Evolutionary conservation across 2,888 invertebrate genomes (phyloP).

Genomic region (Gortyna flavago): DNA sequence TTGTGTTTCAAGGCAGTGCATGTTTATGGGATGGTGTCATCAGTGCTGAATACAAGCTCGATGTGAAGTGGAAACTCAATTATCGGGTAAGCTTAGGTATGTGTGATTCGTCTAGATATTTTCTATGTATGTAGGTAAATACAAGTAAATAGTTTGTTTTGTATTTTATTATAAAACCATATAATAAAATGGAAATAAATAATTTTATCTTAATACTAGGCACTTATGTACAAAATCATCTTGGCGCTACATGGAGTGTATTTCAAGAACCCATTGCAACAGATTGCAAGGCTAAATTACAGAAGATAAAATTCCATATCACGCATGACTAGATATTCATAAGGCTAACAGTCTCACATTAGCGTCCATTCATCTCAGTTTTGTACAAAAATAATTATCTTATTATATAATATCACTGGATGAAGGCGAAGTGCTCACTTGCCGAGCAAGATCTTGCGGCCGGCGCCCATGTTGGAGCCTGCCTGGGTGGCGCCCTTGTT

Average conservation of each 20-base stretch:
- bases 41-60: not conserved
- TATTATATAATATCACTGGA: constrained; percentile 88
- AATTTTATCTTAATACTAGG: constrained; percentile 84
- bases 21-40: not conserved
- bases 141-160: constrained; percentile 65
- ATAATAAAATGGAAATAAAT: constrained; percentile 88
- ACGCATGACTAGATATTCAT: constrained; percentile 80
- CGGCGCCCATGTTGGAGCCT: constrained; percentile 96
- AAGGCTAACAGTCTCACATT: constrained; percentile 80
- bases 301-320: constrained; percentile 74
- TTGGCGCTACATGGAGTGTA: constrained; percentile 83
- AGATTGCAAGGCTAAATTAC: constrained; percentile 51
- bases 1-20: not conserved
- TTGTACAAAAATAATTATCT: constrained; percentile 84
- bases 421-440: constrained; percentile 91
- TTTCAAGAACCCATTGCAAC: constrained; percentile 69
- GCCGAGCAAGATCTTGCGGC: constrained; percentile 97
- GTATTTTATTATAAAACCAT: constrained; percentile 85
- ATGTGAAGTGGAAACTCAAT: not conserved
- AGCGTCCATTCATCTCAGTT: constrained; percentile 84
- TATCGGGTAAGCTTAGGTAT: not conserved
- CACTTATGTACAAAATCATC: constrained; percentile 85
- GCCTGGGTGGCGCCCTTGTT: constrained; percentile 99
- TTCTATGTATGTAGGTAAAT: not conserved
- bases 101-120: not conserved